These are phyloP conservation scores for Anguilla pacifica DNA, from an alignment of 2,797 vertebrate genomes.

Conservation along the genomic window DNA sequence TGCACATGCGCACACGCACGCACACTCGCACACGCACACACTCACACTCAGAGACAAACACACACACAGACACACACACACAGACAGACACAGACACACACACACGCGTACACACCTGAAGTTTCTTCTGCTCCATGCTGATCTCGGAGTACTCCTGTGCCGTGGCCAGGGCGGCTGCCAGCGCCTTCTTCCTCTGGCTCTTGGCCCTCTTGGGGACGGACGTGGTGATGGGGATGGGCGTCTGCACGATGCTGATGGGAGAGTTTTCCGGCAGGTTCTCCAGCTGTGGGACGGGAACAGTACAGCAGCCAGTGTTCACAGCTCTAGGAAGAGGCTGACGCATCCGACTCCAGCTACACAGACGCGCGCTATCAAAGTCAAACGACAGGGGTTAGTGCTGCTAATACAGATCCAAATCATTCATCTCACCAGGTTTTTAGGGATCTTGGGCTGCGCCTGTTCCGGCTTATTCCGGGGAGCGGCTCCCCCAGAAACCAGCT, in stretches of 20 bases:
- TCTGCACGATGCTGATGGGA: slow-evolving; percentile 97
- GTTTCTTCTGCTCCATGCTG: slow-evolving; percentile 97
- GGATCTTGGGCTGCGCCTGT: slow-evolving; percentile 81
- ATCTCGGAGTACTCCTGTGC: slow-evolving; percentile 98
- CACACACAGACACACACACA: neutral
- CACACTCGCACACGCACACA: too few species aligned
- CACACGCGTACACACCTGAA: slow-evolving; percentile 75
- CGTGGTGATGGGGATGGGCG: slow-evolving; percentile 96
- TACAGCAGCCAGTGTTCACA: slow-evolving; percentile 4
- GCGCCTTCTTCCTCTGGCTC: slow-evolving; percentile 97
- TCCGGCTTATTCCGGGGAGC: slow-evolving; percentile 77
- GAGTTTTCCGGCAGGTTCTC: slow-evolving; percentile 95
- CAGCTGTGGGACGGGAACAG: slow-evolving; percentile 70
- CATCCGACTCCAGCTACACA: neutral
- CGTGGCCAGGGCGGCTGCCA: slow-evolving; percentile 93
- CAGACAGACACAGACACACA: neutral
- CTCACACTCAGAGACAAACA: too few species aligned
- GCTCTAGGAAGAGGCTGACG: neutral
- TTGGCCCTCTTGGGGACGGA: slow-evolving; percentile 97
- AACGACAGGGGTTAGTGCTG: neutral
- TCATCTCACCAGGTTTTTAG: slow-evolving; percentile 82
- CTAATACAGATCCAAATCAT: neutral
- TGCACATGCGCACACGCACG: too few species aligned
- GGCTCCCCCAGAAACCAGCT: slow-evolving; percentile 77
- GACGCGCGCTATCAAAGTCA: neutral